These are phyloP conservation scores for Drosophila fuyamai DNA, from an alignment of 1,140 invertebrate genomes.

Conservation along the genomic window DNA sequence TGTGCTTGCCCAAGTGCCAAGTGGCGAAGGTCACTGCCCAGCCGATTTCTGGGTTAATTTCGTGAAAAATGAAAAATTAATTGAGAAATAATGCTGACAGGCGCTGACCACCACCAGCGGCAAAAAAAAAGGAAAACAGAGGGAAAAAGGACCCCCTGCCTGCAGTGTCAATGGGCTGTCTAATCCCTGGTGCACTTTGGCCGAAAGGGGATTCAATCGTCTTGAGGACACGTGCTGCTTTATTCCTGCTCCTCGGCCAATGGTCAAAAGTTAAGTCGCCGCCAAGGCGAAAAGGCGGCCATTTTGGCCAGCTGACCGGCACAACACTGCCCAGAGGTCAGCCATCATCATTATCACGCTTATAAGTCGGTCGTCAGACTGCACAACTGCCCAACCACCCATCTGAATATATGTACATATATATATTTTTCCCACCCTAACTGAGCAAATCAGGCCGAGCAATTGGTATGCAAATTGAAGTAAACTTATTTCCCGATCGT, in stretches of 20 bases:
- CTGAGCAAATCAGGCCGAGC: conserved; percentile 72
- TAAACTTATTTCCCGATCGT: conserved; percentile 58
- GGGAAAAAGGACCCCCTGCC: conserved; percentile 58
- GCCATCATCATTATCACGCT: conserved; percentile 84
- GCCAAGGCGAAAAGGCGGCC: conserved; percentile 48
- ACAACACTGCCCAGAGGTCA: conserved; percentile 62
- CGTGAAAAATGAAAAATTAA: conserved; percentile 84
- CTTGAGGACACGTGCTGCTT: conserved; percentile 64
- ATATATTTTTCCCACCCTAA: conserved; percentile 10
- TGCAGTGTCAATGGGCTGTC: conserved; percentile 76
- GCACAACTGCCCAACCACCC: background rate
- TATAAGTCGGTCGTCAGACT: conserved; percentile 49
- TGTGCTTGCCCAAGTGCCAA: conserved; percentile 45
- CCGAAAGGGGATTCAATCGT: conserved; percentile 22
- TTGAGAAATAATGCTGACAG: conserved; percentile 84
- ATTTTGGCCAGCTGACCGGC: conserved; percentile 57
- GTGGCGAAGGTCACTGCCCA: conserved; percentile 76
- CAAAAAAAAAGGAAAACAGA: background rate
- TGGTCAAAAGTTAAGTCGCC: conserved; percentile 80
- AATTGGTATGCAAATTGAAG: conserved; percentile 82
- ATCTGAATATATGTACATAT: background rate
- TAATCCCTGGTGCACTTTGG: conserved; percentile 55
- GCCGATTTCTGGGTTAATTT: conserved; percentile 80
- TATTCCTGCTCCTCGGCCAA: conserved; percentile 46
- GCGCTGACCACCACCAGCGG: conserved; percentile 64